Base-by-base conservation (phyloP, 23 tunicate genomes). In the Diplosoma virens region DNA sequence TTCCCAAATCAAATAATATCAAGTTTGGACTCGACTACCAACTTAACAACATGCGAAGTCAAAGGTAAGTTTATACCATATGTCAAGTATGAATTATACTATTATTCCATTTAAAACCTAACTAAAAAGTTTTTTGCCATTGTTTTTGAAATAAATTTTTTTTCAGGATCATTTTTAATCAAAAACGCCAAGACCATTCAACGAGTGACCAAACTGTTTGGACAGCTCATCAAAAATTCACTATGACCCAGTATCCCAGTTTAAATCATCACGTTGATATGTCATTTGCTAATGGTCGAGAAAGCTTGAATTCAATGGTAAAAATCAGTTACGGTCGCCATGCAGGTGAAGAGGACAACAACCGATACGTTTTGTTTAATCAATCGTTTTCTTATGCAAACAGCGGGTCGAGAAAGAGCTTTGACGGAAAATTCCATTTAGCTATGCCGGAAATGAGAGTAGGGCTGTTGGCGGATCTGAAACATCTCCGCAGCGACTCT, bases 211-310 rank as follows among this genome's bases (percentile, higher is more conserved):
- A 53, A 25, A 82, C 84, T 9, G 33, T 68, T 14, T 89, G 88
- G 88, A 54, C 59, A 0, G 82, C 74, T 25, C 71, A 73, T 1
- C 97, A 90, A 25, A 79, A 66, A 35, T 34, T 90, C 7, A 25
- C 74, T 0, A 69, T 81, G 28, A 22, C 97, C 23, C 97, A 79
- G 47, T 90, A 54, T 59, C 71, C 86, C 21, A 1, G 29, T 2
- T 37, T 90, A 67, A 84, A 90, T 64, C 85, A 84, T 67, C 79
- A 84, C 50, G 41, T 83, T n/a, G 22, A 36, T 3, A 14, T 78
- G 29, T 17, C 46, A 3, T 64, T 77, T 55, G 37, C 59, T 55
- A 74, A 79, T 33, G 81, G 70, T 16, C 45, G 54, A 3, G 50
- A 37, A 5, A 28, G 58, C 24, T 25, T 68, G 53, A 17, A 75